Percentiles rank a stretch among this genome's conserved stretches.
These are phyloP conservation scores for Camponotus fellah DNA, from an alignment of 2,888 invertebrate genomes.

Conservation along the genomic window DNA sequence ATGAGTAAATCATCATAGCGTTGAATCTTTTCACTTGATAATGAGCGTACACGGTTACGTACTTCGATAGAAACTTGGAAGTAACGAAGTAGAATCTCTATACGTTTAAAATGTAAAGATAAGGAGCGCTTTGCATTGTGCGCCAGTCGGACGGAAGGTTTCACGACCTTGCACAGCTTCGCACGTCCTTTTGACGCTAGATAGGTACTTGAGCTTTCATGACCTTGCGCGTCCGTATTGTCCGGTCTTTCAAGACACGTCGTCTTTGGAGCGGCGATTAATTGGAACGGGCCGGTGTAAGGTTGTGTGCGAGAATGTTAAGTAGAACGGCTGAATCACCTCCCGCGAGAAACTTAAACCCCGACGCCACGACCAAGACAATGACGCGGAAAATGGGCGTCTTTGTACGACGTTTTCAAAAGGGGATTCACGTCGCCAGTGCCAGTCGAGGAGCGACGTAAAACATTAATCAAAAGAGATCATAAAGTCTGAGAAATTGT, in stretches of 20 bases:
- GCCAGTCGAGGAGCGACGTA: slow-evolving; percentile 2
- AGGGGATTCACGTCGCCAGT: slow-evolving; percentile 17
- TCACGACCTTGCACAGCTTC: slow-evolving; percentile 48
- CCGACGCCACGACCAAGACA: slow-evolving; percentile 37
- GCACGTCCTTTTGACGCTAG: slow-evolving; percentile 47
- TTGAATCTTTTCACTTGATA: not conserved
- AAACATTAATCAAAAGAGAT: slow-evolving; percentile 34
- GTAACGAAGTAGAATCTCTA: slow-evolving; percentile 44
- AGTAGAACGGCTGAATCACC: slow-evolving; percentile 54
- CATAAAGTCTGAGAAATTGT: slow-evolving; percentile 19
- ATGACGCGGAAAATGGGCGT: slow-evolving; percentile 51
- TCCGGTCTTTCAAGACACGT: slow-evolving; percentile 37
- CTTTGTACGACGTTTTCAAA: slow-evolving; percentile 49
- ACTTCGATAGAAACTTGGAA: slow-evolving; percentile 10
- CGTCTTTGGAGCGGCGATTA: slow-evolving; percentile 43
- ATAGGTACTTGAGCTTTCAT: slow-evolving; percentile 50
- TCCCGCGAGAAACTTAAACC: slow-evolving; percentile 42
- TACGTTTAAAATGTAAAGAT: slow-evolving; percentile 4
- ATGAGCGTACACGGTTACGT: not conserved
- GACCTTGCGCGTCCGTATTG: slow-evolving; percentile 63
- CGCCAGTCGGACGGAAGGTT: slow-evolving; percentile 41
- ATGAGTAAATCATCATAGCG: not conserved
- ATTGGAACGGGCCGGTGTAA: slow-evolving; percentile 32
- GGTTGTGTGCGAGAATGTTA: slow-evolving; percentile 20
- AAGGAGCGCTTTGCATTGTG: slow-evolving; percentile 19